Evolutionary conservation across 2,888 invertebrate species (phyloP).

Genomic region (Abrostola tripartita): DNA sequence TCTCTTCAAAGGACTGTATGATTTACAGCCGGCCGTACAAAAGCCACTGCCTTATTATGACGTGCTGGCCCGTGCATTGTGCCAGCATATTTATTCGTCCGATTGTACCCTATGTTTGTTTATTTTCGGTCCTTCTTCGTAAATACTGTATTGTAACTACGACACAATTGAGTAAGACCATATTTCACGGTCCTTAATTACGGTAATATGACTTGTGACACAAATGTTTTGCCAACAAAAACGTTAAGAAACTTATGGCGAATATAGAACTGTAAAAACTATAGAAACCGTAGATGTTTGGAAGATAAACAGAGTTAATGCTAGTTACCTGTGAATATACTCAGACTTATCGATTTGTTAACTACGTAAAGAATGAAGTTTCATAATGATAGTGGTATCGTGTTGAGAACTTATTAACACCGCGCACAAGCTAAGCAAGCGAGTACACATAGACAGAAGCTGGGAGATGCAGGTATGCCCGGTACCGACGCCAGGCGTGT

Average conservation of each 20-base stretch:
- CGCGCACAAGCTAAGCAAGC: constrained; percentile 73
- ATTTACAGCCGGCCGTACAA: constrained; percentile 85
- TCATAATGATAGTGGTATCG: constrained; percentile 79
- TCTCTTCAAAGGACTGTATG: constrained; percentile 86
- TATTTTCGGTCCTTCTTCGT: constrained; percentile 85
- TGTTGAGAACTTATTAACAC: constrained; percentile 83
- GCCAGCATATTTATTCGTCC: constrained; percentile 82
- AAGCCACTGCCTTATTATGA: constrained; percentile 87
- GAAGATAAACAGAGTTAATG: constrained; percentile 61
- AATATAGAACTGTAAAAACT: constrained; percentile 30
- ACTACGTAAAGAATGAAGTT: constrained; percentile 81
- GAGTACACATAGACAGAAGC: constrained; percentile 73
- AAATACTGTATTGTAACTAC: constrained; percentile 82
- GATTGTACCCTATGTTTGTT: constrained; percentile 85
- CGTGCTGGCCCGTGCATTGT: constrained; percentile 85
- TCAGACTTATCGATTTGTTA: constrained; percentile 78
- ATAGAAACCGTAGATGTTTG: constrained; percentile 44
- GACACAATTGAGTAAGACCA: constrained; percentile 76
- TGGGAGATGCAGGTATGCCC: constrained; percentile 68
- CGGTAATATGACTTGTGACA: constrained; percentile 60
- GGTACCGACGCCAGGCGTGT: constrained; percentile 74
- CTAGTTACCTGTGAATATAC: constrained; percentile 71
- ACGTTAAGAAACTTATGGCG: constrained; percentile 38
- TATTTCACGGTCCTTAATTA: constrained; percentile 85
- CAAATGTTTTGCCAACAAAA: constrained; percentile 72